phyloP scores from a whole-genome alignment of 2,888 invertebrate genomes.

The Plebejus argus region DNA sequence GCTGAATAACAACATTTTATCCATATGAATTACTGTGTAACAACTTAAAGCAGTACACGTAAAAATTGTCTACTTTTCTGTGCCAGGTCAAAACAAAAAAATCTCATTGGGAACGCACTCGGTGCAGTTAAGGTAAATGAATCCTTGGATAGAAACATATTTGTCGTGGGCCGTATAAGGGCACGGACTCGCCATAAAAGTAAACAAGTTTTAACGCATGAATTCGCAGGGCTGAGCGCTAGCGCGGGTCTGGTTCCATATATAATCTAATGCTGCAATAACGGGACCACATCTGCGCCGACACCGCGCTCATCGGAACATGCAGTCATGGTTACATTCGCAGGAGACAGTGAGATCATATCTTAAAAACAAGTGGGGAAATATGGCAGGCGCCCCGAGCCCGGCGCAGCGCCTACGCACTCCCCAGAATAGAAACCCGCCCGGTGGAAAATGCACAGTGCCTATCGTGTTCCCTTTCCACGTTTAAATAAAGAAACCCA shows the following conservation, averaged over 20 bases:
- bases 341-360: conserved; percentile 53
- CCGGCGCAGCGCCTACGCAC: conserved; percentile 52
- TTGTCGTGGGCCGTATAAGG: conserved; percentile 64
- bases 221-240: conserved; percentile 67
- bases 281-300: conserved; percentile 47
- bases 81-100: conserved; percentile 34
- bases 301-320: conserved; percentile 40
- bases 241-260: conserved; percentile 47
- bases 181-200: conserved; percentile 66
- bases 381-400: conserved; percentile 46
- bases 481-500: conserved; percentile 49
- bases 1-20: background rate
- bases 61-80: conserved; percentile 48
- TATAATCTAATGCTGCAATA: conserved; percentile 47
- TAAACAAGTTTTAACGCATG: conserved; percentile 70
- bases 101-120: conserved; percentile 29
- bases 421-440: conserved; percentile 73
- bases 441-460: conserved; percentile 71
- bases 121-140: conserved; percentile 52
- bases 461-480: conserved; percentile 63
- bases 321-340: conserved; percentile 53
- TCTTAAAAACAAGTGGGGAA: conserved; percentile 54
- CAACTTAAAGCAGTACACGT: background rate
- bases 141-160: conserved; percentile 69
- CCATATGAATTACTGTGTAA: background rate